Conservation (phyloP, 2,888 invertebrate genomes). For the Helicoverpa assulta region DNA sequence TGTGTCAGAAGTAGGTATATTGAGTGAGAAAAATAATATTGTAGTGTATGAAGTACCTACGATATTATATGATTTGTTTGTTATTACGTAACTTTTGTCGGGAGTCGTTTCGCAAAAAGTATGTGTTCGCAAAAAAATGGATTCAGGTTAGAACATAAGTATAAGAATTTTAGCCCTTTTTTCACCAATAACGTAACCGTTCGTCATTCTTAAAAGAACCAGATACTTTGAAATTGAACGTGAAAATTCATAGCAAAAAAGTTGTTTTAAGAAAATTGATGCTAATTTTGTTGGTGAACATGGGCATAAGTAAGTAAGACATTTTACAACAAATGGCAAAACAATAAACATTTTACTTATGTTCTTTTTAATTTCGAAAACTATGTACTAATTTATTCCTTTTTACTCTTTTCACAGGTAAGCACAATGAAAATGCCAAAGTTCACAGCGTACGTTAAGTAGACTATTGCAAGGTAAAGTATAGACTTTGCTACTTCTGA, state of each 20-base stretch:
- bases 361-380: neutral
- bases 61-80: neutral
- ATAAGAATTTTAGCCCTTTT: too few relatives aligned
- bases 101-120: neutral
- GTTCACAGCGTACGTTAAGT: conserved; percentile 9
- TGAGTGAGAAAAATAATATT: neutral
- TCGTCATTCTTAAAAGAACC: too few relatives aligned
- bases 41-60: neutral
- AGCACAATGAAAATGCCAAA: conserved; percentile 59
- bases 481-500: conserved; percentile 36
- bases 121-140: neutral
- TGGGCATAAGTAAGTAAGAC: neutral
- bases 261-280: neutral
- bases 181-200: too few relatives aligned
- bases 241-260: too few relatives aligned
- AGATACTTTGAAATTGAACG: too few relatives aligned
- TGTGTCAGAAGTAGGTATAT: conserved; percentile 1
- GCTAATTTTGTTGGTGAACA: neutral
- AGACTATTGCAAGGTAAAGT: conserved; percentile 44
- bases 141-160: neutral
- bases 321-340: conserved; percentile 25
- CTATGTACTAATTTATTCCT: conserved; percentile 26
- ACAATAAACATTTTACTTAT: neutral
- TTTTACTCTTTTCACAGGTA: conserved; percentile 73
- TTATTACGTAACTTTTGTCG: neutral